These are phyloP conservation scores for Meteorus colon DNA, from an alignment of 2,888 invertebrate genomes.

Conservation along the genomic window DNA sequence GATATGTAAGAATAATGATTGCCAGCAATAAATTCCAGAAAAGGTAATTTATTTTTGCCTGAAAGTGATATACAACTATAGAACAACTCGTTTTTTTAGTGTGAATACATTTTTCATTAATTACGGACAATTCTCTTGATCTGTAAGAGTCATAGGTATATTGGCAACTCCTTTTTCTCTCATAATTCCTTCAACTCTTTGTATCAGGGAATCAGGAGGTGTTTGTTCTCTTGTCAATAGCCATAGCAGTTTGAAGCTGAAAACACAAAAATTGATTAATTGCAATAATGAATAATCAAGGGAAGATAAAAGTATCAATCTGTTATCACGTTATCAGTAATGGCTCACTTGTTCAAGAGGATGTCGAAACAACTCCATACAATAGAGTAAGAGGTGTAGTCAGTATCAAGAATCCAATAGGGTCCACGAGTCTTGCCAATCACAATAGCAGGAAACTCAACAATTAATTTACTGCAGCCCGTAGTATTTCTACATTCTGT, in stretches of 20 bases:
- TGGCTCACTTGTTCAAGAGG: conserved; percentile 73
- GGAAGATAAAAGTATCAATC: too few species aligned
- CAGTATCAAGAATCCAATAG: conserved; percentile 80
- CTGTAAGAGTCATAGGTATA: conserved; percentile 71
- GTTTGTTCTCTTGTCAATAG: conserved; percentile 79
- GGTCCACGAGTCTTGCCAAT: conserved; percentile 72
- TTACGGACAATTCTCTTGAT: conserved; percentile 77
- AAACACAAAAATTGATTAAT: conserved; percentile 19
- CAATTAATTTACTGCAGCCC: conserved; percentile 77
- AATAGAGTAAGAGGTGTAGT: conserved; percentile 78
- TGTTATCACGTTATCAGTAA: not conserved
- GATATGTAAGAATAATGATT: not conserved
- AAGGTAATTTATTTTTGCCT: too few species aligned
- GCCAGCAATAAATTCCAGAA: too few species aligned
- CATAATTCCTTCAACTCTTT: conserved; percentile 76
- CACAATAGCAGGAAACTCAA: conserved; percentile 79
- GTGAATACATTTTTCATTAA: not conserved
- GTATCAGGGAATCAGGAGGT: conserved; percentile 76
- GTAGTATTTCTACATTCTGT: conserved; percentile 67
- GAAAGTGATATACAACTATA: too few species aligned
- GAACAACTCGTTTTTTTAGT: not conserved
- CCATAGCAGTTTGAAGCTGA: conserved; percentile 75
- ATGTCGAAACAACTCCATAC: conserved; percentile 79
- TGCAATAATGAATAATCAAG: not conserved
- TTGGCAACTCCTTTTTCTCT: conserved; percentile 75